Percentiles rank a stretch among this genome's conserved stretches.
Conservation (phyloP, 2,797 vertebrate genomes). For the Erethizon dorsatum region DNA sequence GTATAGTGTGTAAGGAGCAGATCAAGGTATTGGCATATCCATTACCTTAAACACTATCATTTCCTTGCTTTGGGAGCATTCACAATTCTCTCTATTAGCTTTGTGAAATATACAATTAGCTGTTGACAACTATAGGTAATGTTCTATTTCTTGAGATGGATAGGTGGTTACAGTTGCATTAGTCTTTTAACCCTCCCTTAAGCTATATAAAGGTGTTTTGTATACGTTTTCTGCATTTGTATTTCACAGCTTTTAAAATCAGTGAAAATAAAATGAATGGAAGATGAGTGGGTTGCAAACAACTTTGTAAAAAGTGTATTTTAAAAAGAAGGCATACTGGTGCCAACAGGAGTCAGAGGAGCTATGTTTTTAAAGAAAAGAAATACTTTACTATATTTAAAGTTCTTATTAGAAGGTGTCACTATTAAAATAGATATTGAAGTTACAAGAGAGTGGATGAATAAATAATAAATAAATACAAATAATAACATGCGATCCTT, state of each 20-base stretch:
- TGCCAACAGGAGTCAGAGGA: not conserved
- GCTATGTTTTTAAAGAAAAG: not conserved
- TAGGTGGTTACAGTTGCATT: not conserved
- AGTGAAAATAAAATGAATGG: not conserved
- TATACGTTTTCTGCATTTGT: not conserved
- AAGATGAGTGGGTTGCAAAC: not conserved
- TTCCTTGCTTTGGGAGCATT: not conserved
- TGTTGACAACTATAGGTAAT: not conserved
- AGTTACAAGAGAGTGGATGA: not conserved
- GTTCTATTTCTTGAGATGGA: not conserved
- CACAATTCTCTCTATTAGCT: not conserved
- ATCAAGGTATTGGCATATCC: not conserved
- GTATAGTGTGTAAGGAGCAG: no score
- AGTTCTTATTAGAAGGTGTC: not conserved
- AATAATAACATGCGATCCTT: not conserved
- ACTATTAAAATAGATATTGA: slow-evolving; percentile 26
- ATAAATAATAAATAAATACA: slow-evolving; percentile 1
- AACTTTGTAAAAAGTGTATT: not conserved
- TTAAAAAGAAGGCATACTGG: not conserved
- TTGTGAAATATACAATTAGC: not conserved
- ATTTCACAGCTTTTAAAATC: not conserved
- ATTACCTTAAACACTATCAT: not conserved
- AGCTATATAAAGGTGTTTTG: not conserved
- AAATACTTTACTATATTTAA: not conserved
- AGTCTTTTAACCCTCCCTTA: not conserved